Conservation (phyloP, 1,140 invertebrate genomes). For the Druon quercuslanigerum region DNA sequence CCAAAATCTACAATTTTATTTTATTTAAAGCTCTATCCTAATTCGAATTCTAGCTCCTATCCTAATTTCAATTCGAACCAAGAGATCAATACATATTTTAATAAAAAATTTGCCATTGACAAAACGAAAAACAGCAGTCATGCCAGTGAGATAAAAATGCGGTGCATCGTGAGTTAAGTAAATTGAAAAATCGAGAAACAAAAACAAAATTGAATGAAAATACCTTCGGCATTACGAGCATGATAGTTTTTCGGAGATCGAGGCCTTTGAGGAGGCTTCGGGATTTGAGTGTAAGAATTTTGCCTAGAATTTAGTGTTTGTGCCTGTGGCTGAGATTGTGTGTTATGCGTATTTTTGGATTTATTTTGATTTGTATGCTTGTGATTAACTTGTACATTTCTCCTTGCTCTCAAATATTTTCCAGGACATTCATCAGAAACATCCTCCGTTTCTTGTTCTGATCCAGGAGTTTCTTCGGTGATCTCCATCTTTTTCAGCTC, state of each 20-base stretch:
- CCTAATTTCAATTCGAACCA: not conserved
- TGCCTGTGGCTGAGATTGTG: slow-evolving; percentile 64
- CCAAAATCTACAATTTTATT: too few species aligned
- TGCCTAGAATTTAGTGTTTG: slow-evolving; percentile 65
- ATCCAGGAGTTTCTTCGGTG: slow-evolving; percentile 58
- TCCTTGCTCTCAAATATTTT: slow-evolving; percentile 67
- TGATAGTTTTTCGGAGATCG: slow-evolving; percentile 68
- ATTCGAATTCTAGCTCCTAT: not conserved
- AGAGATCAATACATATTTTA: not conserved
- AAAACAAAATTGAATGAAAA: slow-evolving; percentile 54
- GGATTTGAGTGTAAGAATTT: slow-evolving; percentile 65
- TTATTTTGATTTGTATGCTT: slow-evolving; percentile 63
- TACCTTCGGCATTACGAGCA: slow-evolving; percentile 70
- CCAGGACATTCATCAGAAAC: slow-evolving; percentile 54
- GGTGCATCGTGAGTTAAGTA: not conserved
- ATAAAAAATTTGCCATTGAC: not conserved
- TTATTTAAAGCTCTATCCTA: too few species aligned
- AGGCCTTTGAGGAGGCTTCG: slow-evolving; percentile 65
- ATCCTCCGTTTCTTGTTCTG: slow-evolving; percentile 54
- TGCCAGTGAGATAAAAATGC: not conserved
- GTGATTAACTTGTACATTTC: slow-evolving; percentile 57
- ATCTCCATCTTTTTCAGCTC: slow-evolving; percentile 74
- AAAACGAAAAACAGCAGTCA: not conserved
- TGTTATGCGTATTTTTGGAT: slow-evolving; percentile 60
- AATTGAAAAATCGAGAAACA: slow-evolving; percentile 37